Conservation (phyloP, 2,113 vertebrate species). For the Cololabis saira region DNA sequence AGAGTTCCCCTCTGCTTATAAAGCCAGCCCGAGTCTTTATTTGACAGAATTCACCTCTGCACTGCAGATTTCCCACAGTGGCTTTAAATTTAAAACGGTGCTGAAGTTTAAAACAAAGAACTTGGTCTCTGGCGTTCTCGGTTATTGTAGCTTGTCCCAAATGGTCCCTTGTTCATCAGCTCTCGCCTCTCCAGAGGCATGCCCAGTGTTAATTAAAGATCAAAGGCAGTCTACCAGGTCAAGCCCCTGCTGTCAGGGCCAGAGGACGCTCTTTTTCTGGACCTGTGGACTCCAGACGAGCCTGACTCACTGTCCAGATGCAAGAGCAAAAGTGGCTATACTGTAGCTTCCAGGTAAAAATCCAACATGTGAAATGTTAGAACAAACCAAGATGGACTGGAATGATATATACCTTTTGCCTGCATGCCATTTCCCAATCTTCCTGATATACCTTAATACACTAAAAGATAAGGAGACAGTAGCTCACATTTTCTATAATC, state of each 20-base stretch:
- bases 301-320: constrained; percentile 42
- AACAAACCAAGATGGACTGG: neutral
- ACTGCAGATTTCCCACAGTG: constrained; percentile 33
- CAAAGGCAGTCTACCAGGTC: constrained; percentile 68
- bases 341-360: constrained; percentile 23
- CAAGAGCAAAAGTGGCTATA: neutral
- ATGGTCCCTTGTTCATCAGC: constrained; percentile 49
- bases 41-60: constrained; percentile 32
- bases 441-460: too few species aligned
- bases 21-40: constrained; percentile 21
- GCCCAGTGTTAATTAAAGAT: constrained; percentile 75
- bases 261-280: constrained; percentile 48
- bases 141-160: constrained; percentile 32
- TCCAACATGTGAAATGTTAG: constrained; percentile 3
- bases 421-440: too few species aligned
- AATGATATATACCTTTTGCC: too few species aligned
- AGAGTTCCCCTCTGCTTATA: constrained; percentile 18
- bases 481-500: too few species aligned
- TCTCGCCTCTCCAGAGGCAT: constrained; percentile 39
- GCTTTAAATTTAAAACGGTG: constrained; percentile 25
- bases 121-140: constrained; percentile 8
- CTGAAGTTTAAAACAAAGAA: constrained; percentile 13
- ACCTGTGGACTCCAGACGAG: constrained; percentile 41
- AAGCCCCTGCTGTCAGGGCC: constrained; percentile 63
- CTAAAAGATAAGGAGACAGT: too few species aligned